Base-by-base conservation (phyloP, 2,113 vertebrate species). In the Ursus arctos region DNA sequence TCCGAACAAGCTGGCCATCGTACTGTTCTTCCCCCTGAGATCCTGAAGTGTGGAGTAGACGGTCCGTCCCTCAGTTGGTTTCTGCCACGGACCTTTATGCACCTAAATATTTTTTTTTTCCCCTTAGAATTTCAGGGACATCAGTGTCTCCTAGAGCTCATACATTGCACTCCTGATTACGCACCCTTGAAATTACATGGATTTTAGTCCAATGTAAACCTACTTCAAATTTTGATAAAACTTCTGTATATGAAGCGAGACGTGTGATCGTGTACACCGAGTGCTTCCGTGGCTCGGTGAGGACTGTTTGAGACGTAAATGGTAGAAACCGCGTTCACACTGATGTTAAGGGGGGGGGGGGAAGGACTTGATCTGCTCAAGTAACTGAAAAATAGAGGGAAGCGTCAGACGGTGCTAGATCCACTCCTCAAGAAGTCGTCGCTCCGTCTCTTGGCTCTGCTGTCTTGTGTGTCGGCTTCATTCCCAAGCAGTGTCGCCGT, bases 201-300 rank as follows among this genome's bases (percentile, higher is more conserved):
- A 15, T 91, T 88, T 76, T 51, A 40, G 59, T 55, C 53, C 51
- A 72, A 96, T 67, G 26, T 36, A 53, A 91, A 28, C 26, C 18
- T 8, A 65, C 4, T 83, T 80, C 83, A n/a, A 36, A n/a, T 72
- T 65, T 96, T 79, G 86, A 16, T 92, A 61, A 59, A 33, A 59
- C 47, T 67, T 72, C 77, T 22, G 40, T 2, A 3, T n/a, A 12
- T 26, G 21, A 65, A 80, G 7, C 2, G 61, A 47, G 63, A 55
- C 0, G 2, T n/a, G 33, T 65, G 40, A 2, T 59, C 26, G 2
- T 69, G 11, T 15, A 0, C 61, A 16, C 6, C 63, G 51, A 22
- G 19, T 53, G 14, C 6, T 49, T 47, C 31, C 11, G 7, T 24
- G 59, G 28, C 36, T 33, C 2, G 4, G 8, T 6, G 33, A 33